phyloP scores from a whole-genome alignment of 2,888 invertebrate species.

The Ditylenchus weischeri region DNA sequence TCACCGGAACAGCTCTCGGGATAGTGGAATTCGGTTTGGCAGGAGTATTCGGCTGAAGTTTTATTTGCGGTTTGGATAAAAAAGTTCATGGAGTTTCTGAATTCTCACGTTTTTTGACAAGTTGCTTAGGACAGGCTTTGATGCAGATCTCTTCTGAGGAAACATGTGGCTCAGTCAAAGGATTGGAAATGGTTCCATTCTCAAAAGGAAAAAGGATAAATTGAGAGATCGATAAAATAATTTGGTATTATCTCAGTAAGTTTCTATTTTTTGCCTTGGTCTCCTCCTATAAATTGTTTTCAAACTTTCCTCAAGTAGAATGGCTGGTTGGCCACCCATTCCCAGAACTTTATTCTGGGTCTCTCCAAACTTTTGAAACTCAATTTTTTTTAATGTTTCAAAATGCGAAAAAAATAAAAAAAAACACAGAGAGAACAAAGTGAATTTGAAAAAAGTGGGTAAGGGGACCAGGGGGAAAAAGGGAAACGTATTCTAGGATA shows the following conservation, averaged over 20 bases:
- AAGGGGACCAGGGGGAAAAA: no score
- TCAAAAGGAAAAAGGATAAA: conserved; percentile 8
- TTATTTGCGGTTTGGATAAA: not conserved
- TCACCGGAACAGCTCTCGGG: conserved; percentile 51
- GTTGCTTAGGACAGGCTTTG: conserved; percentile 36
- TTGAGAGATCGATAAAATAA: not conserved
- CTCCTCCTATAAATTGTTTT: no score
- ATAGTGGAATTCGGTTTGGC: conserved; percentile 55
- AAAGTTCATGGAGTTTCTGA: not conserved
- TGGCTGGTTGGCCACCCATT: no score
- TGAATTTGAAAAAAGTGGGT: no score
- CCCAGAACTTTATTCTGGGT: no score
- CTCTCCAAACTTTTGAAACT: no score
- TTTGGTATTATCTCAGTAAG: not conserved
- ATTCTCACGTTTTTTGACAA: not conserved
- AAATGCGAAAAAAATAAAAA: no score
- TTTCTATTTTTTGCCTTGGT: no score
- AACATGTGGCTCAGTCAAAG: conserved; percentile 44
- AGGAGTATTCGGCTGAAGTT: conserved; percentile 25
- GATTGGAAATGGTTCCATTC: conserved; percentile 46
- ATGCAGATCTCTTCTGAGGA: conserved; percentile 49
- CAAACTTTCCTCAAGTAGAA: no score
- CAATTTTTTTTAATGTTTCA: no score
- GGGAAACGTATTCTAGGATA: no score
- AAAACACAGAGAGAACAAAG: no score